phyloP scores from a whole-genome alignment of 2,888 invertebrate species.

The Drosophila pseudotalamancana region DNA sequence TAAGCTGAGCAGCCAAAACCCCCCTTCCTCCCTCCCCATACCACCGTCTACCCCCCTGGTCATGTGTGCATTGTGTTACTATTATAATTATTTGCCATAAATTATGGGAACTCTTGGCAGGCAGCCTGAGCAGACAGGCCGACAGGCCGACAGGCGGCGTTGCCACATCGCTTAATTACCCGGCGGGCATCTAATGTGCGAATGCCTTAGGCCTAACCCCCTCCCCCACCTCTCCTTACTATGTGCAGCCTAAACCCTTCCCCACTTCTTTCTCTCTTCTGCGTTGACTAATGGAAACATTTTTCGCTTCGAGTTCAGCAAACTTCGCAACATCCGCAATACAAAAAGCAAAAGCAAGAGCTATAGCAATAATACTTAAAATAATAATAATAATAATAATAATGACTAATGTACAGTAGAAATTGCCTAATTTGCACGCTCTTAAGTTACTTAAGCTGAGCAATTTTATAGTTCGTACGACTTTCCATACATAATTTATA shows the following conservation, averaged over 20 bases:
- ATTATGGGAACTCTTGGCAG: conserved; percentile 66
- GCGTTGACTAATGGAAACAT: conserved; percentile 62
- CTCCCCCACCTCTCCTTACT: not conserved
- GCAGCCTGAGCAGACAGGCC: conserved; percentile 8
- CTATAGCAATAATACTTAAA: no score
- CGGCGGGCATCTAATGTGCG: conserved; percentile 48
- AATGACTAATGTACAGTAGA: conserved; percentile 39
- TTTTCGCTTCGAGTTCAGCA: conserved; percentile 58
- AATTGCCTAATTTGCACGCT: conserved; percentile 41
- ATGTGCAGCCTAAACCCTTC: not conserved
- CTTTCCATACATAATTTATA: not conserved
- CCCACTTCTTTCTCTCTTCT: not conserved
- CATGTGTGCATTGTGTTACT: conserved; percentile 64
- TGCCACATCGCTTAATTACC: conserved; percentile 76
- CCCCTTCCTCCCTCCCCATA: not conserved
- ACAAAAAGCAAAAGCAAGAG: conserved; percentile 24
- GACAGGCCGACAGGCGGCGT: conserved; percentile 44
- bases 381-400: conserved; percentile 37
- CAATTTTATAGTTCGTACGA: not conserved
- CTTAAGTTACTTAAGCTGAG: conserved; percentile 7
- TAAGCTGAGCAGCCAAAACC: conserved; percentile 1
- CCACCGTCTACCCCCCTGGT: not conserved
- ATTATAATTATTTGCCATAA: conserved; percentile 77
- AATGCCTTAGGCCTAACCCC: not conserved
- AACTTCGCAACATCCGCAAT: conserved; percentile 26